A percentile compares a stretch with the other conserved stretches of the same genome.
Evolutionary conservation across 1,140 invertebrate genomes (phyloP).

Genomic region (Saxidomus purpurata): DNA sequence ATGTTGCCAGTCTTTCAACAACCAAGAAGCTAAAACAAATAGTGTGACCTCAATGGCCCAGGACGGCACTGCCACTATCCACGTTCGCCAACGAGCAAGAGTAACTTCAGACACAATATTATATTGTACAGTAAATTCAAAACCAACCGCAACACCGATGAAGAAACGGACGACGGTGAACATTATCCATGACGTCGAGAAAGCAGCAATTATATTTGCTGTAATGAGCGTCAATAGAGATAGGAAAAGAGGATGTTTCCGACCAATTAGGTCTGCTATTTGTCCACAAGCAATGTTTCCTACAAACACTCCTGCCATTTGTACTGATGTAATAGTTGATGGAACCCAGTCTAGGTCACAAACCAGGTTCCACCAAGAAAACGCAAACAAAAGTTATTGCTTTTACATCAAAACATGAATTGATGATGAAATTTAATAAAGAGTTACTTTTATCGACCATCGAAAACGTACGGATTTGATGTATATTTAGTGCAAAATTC

Average conservation of each 20-base stretch:
- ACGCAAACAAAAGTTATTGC: no score
- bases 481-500: no score
- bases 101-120: slow-evolving; percentile 64
- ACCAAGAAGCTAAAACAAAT: slow-evolving; percentile 60
- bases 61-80: slow-evolving; percentile 57
- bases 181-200: slow-evolving; percentile 76
- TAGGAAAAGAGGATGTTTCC: slow-evolving; percentile 73
- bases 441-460: no score
- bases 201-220: slow-evolving; percentile 65
- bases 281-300: slow-evolving; percentile 75
- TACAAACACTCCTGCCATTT: slow-evolving; percentile 79
- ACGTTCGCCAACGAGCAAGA: slow-evolving; percentile 43
- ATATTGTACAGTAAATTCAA: slow-evolving; percentile 56
- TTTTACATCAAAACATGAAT: no score
- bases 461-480: no score
- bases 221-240: slow-evolving; percentile 58
- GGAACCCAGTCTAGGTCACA: slow-evolving; percentile 74
- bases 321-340: slow-evolving; percentile 75
- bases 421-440: no score
- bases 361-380: slow-evolving; percentile 75
- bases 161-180: slow-evolving; percentile 78
- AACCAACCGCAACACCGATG: slow-evolving; percentile 70
- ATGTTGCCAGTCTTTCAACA: slow-evolving; percentile 64
- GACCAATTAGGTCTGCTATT: slow-evolving; percentile 74
- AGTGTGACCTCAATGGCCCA: slow-evolving; percentile 43